Conservation (phyloP, 2,113 vertebrate species). For the Barnardius zonarius region DNA sequence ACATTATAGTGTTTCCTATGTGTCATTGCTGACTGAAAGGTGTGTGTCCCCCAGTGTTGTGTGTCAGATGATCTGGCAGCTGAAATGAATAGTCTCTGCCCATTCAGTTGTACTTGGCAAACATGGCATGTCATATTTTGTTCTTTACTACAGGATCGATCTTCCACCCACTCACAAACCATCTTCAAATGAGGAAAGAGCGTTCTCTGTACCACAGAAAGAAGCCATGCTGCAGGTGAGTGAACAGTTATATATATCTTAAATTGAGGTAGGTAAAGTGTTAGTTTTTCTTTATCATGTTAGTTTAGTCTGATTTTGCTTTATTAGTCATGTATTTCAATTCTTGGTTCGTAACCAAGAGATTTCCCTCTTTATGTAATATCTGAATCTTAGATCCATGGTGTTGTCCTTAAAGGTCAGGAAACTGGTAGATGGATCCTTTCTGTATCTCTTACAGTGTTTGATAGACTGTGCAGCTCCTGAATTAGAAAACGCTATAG, state of each 20-base stretch:
- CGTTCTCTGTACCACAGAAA: constrained; percentile 59
- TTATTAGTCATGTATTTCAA: neutral
- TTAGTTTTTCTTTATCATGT: neutral
- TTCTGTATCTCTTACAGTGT: neutral
- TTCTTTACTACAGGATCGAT: constrained; percentile 70
- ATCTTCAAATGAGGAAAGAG: constrained; percentile 60
- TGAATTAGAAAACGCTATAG: neutral
- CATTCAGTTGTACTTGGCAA: neutral
- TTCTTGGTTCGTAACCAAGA: neutral
- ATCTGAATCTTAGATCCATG: accelerated
- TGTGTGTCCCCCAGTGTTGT: neutral
- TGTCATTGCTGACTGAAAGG: neutral
- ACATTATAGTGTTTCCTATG: neutral
- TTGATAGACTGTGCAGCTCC: neutral
- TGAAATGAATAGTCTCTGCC: neutral
- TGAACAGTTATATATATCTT: neutral
- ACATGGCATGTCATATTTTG: neutral
- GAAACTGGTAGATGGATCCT: neutral
- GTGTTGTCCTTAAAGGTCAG: neutral
- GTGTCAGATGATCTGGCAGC: neutral
- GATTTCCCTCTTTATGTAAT: accelerated
- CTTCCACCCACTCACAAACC: constrained; percentile 79
- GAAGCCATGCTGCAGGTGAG: constrained; percentile 71
- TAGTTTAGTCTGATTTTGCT: neutral
- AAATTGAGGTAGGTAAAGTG: neutral